These are phyloP conservation scores for Cardiocondyla obscurior DNA, from an alignment of 1,140 invertebrate genomes.

Conservation along the genomic window DNA sequence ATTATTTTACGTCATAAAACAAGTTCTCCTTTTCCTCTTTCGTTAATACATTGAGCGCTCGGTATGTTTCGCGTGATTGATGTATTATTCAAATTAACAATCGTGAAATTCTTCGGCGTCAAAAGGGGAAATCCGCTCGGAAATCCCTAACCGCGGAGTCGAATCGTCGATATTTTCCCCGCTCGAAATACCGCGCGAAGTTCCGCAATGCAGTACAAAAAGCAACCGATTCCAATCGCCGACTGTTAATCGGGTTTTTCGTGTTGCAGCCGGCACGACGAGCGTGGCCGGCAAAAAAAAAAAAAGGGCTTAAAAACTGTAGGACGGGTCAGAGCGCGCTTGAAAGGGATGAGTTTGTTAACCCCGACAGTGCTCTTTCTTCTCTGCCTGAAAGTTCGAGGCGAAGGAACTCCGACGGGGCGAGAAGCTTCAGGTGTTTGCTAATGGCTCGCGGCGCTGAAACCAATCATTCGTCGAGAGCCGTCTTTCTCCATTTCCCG, in stretches of 20 bases:
- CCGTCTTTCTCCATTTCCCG: not conserved
- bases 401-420: slow-evolving; percentile 3
- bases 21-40: not conserved
- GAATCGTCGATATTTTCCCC: slow-evolving; percentile 20
- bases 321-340: not conserved
- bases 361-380: slow-evolving; percentile 3
- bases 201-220: slow-evolving; percentile 39
- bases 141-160: not conserved
- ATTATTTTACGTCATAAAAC: not conserved
- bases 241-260: slow-evolving; percentile 50
- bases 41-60: not conserved
- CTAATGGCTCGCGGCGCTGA: slow-evolving; percentile 54
- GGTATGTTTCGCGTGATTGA: not conserved
- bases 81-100: slow-evolving; percentile 44
- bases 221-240: slow-evolving; percentile 44
- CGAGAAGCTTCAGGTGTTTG: slow-evolving; percentile 62
- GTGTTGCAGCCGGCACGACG: slow-evolving; percentile 16
- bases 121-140: slow-evolving; percentile 6
- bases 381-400: slow-evolving; percentile 29
- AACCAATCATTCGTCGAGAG: slow-evolving; percentile 51
- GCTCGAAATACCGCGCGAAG: slow-evolving; percentile 12
- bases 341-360: slow-evolving; percentile 53
- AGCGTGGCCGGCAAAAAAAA: slow-evolving; percentile 17
- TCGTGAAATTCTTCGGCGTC: slow-evolving; percentile 14
- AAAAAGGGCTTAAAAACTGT: slow-evolving; percentile 53